phyloP scores from a whole-genome alignment of 30 jellyfish, hydroid and myxozoan genomes.

The Nemopilema nomurai region DNA sequence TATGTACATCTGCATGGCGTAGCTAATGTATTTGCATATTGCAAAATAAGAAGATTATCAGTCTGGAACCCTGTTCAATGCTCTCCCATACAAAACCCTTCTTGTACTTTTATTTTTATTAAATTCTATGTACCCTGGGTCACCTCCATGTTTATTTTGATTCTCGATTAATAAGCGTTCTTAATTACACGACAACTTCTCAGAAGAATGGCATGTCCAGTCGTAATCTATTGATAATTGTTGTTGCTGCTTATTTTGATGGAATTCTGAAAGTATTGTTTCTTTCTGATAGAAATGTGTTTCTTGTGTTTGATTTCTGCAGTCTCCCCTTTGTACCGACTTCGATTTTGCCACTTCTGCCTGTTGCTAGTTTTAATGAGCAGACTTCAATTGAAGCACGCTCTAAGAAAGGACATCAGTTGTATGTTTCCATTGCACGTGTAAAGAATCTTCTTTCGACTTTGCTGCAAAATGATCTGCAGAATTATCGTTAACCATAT shows the following conservation, averaged over 20 bases:
- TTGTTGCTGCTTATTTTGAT: background rate
- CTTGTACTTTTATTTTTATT: background rate
- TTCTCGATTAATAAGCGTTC: background rate
- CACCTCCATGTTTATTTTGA: background rate
- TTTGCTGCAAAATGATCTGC: no score
- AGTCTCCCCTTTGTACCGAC: background rate
- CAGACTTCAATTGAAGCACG: no score
- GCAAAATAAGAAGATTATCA: no score
- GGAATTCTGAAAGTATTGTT: background rate
- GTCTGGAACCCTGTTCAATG: no score
- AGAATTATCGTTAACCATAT: no score
- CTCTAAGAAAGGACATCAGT: no score
- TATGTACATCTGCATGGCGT: no score
- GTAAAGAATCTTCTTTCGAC: no score
- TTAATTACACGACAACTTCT: background rate
- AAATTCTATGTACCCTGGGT: background rate
- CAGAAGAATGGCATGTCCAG: background rate
- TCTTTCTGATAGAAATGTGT: slow-evolving; percentile 26
- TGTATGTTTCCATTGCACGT: no score
- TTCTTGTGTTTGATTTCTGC: background rate
- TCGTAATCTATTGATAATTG: background rate
- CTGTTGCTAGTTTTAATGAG: no score
- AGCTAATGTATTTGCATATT: no score
- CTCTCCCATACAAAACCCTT: background rate
- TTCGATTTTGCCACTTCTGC: background rate